Conservation (phyloP, 2,797 vertebrate genomes). For the Aplochiton taeniatus region DNA sequence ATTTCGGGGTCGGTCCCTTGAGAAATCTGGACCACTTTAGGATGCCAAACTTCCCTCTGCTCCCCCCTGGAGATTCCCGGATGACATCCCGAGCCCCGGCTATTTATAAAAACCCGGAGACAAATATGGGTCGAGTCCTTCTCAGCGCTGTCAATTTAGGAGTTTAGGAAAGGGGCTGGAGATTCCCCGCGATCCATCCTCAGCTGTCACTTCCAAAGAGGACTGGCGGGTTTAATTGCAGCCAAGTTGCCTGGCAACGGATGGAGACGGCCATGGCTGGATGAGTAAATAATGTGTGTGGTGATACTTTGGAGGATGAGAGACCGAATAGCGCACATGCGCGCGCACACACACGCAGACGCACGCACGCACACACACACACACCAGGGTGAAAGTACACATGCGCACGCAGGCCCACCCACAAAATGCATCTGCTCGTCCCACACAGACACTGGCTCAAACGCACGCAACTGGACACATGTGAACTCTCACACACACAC, state of each 20-base stretch:
- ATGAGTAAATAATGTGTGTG: slow-evolving; percentile 27
- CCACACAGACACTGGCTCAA: too few species aligned
- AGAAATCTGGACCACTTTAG: slow-evolving; percentile 51
- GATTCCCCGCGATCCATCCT: too few species aligned
- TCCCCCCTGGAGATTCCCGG: too few species aligned
- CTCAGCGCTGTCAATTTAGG: slow-evolving; percentile 45
- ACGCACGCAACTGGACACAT: too few species aligned
- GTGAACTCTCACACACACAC: too few species aligned
- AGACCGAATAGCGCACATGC: slow-evolving; percentile 17
- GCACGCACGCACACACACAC: too few species aligned
- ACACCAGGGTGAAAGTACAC: too few species aligned
- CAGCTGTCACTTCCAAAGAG: slow-evolving; percentile 31
- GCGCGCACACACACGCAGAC: too few species aligned
- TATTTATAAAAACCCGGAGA: too few species aligned
- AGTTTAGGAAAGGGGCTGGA: slow-evolving; percentile 33
- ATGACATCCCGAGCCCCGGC: too few species aligned
- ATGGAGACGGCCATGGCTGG: slow-evolving; percentile 31
- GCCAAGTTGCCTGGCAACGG: slow-evolving; percentile 58
- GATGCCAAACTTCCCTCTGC: background rate
- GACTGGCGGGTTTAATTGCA: slow-evolving; percentile 45
- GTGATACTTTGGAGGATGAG: slow-evolving; percentile 26
- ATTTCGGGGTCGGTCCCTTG: slow-evolving; percentile 11
- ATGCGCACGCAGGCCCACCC: too few species aligned
- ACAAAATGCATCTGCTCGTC: too few species aligned
- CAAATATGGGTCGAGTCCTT: slow-evolving; percentile 46